These are phyloP conservation scores for Branchellion lobata DNA, from an alignment of 2,888 invertebrate genomes.

Conservation along the genomic window DNA sequence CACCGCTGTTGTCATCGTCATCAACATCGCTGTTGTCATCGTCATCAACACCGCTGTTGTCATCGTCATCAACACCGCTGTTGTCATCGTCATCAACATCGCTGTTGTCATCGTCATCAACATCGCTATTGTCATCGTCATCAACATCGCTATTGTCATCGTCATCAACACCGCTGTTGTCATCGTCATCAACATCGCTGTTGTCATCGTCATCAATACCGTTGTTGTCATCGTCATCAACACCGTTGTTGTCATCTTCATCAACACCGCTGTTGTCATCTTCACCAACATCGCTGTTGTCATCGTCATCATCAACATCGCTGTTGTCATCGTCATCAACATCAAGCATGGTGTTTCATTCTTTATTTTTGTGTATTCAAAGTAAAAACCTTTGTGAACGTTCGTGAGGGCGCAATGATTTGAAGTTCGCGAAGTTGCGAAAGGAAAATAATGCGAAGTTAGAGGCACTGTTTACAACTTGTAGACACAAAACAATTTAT, in stretches of 20 bases:
- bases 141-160: constrained; percentile 7
- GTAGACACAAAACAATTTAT: too few species aligned
- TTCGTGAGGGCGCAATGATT: too few species aligned
- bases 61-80: too few species aligned
- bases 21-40: too few species aligned
- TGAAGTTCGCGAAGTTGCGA: too few species aligned
- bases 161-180: not conserved
- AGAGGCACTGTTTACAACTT: too few species aligned
- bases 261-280: not conserved
- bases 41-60: too few species aligned
- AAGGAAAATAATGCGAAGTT: too few species aligned
- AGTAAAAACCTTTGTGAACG: too few species aligned
- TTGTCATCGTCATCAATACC: not conserved
- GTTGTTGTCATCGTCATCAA: not conserved
- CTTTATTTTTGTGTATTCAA: not conserved
- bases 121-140: constrained; percentile 10
- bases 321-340: constrained; percentile 5
- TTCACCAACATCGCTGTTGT: not conserved
- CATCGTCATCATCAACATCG: not conserved
- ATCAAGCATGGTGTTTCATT: not conserved
- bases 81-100: too few species aligned
- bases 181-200: constrained; percentile 5
- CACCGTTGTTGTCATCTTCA: not conserved
- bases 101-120: too few species aligned
- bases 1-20: too few species aligned